phyloP scores from a whole-genome alignment of 2,888 invertebrate genomes.

The Cyaniris semiargus region DNA sequence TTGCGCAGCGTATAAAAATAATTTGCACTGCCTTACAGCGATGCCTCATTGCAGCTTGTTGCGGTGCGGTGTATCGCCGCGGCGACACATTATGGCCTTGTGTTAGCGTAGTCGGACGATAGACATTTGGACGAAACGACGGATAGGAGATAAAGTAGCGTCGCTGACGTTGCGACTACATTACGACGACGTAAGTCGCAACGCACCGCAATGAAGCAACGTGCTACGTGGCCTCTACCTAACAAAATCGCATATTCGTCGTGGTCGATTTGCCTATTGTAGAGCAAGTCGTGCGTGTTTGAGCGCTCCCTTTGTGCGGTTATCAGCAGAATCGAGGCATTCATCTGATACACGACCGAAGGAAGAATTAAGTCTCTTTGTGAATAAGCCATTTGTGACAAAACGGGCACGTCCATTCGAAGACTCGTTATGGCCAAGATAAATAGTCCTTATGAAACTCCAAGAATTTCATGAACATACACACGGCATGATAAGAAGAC shows the following conservation, averaged over 20 bases:
- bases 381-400: constrained; percentile 18
- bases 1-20: neutral
- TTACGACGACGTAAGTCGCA: neutral
- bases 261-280: constrained; percentile 28
- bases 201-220: neutral
- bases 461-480: neutral
- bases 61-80: neutral
- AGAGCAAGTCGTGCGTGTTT: constrained; percentile 22
- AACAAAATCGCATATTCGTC: constrained; percentile 9
- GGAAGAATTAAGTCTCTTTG: constrained; percentile 25
- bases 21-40: neutral
- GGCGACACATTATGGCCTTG: no score
- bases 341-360: constrained; percentile 28
- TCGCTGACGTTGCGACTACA: no score
- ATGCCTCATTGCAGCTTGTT: neutral
- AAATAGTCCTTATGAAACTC: neutral
- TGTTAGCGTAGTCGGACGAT: no score
- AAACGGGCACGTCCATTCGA: constrained; percentile 5
- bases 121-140: no score
- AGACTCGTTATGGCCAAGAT: constrained; percentile 16
- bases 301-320: constrained; percentile 20
- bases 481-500: no score
- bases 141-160: no score
- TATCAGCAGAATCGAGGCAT: constrained; percentile 21
- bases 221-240: neutral